Evolutionary conservation across 2,113 vertebrate genomes (phyloP), one percentile per base, ranked within the genome.

Genomic region (Hippocampus zosterae): DNA sequence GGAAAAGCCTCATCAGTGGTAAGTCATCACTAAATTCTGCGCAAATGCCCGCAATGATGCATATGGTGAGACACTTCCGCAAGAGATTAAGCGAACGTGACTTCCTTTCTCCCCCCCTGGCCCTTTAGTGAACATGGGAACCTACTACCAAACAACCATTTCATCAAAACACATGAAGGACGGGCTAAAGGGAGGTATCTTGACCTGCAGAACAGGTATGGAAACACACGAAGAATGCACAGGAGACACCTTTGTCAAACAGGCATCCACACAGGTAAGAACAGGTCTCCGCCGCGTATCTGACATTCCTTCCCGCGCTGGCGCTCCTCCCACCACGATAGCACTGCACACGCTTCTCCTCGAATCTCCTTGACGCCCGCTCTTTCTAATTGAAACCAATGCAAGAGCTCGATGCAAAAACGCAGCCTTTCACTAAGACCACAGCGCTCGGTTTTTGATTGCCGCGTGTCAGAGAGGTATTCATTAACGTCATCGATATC

Each of bases 261-360:
- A 25, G 23, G 52, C 52, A n/a, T 55, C 48, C 4, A 60, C 50
- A 70, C 44, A 48, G 0, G 82, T 64, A 46, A 60, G 68, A 75
- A 78, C 86, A 82, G 25, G 88, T 76, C 71, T 25, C 2, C 27
- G 53, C 74, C 64, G 74, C 42, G 76, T 74, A 19, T 67, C 64
- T 78, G 64, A 64, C 71, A 88, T 88, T 87, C 88, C 79, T 77
- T 37, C 16, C 3, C 6, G 48, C 52, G 46, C 29, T 27, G 52
- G 9, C 13, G 25, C 37, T n/a, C 46, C 42, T 46, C 60, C 70
- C 40, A 48, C 23, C 68, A 9, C 3, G 1, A 11, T 55, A 18
- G 46, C 65, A 19, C 42, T n/a, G 4, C 8, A 48, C 40, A 19
- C 65, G 53, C 15, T 19, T 21, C 19, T 67, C 55, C 23, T 60